Percentiles rank a stretch among this genome's conserved stretches.
Conservation (phyloP, 2,113 vertebrate genomes). For the Semnopithecus entellus region DNA sequence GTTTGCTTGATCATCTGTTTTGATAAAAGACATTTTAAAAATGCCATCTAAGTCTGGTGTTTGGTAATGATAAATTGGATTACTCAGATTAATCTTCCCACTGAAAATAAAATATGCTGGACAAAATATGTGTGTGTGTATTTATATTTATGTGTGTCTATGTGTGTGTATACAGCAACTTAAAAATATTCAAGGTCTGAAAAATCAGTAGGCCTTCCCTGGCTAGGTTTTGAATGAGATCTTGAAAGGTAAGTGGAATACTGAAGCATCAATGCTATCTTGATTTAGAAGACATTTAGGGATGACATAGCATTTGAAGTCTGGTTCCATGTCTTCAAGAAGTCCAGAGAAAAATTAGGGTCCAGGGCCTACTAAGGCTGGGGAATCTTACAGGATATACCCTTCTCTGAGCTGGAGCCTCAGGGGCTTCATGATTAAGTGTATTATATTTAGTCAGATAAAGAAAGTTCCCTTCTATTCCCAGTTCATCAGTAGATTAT, state of each 20-base stretch:
- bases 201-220: not conserved
- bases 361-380: not conserved
- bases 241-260: not conserved
- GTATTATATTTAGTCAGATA: too few species aligned
- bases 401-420: not conserved
- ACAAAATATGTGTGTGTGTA: not conserved
- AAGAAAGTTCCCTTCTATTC: too few species aligned
- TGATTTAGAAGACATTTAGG: not conserved
- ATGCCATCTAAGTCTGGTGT: not conserved
- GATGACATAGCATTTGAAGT: not conserved
- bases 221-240: not conserved
- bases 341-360: not conserved
- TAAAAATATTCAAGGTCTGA: not conserved
- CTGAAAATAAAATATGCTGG: slow-evolving; percentile 7
- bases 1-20: not conserved
- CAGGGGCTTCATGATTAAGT: too few species aligned
- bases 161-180: not conserved
- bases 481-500: too few species aligned
- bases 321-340: not conserved
- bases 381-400: not conserved
- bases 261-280: not conserved
- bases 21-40: not conserved
- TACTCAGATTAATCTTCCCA: not conserved
- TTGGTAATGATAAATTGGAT: not conserved
- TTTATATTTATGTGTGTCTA: not conserved